Base-by-base conservation (phyloP, 2,113 vertebrate genomes). In the Oriolus oriolus region DNA sequence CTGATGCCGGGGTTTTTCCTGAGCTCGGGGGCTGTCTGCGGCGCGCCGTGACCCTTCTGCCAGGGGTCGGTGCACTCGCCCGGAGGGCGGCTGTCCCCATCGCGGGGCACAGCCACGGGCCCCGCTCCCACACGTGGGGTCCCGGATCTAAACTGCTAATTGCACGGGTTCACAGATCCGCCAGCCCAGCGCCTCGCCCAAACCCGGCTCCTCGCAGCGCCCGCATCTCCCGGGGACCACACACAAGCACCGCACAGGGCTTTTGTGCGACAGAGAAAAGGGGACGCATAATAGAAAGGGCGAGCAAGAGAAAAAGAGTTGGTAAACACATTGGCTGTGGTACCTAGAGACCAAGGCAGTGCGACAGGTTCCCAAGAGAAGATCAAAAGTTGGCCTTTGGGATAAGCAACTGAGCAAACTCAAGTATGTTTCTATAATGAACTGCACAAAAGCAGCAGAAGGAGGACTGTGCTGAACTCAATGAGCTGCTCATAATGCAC, bases 141-240 rank as follows among this genome's bases (percentile, higher is more conserved):
- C 98, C 95, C 44, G 61, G 93, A 91, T 80, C 97, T 52, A 95
- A 89, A 95, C 97, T 59, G 97, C 97, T 98, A 97, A 98, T 98
- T 98, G 96, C 97, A 74, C 31, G 92, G 95, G 92, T 96, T 97
- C 97, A 97, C 97, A 97, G 97, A 95, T 96, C 94, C 97, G 80
- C 91, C 96, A 90, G 90, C 87, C 86, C 96, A 65, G 88, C 21
- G 69, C 94, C 87, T 87, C 39, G 11, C 90, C 89, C 53, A 71
- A 89, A 74, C 93, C 54, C 97, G 14, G 95, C 96, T 96, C 92
- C 95, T 89, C 44, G 71, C 96, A 68, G 66, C 84, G 98, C 95
- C 96, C 94, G 92, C 96, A 93, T 94, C 97, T 95, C 97, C 47
- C 10, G 91, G 96, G 96, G 98, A 98, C 98, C 98, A 98, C 98